phyloP scores from a whole-genome alignment of 2,113 vertebrate species.

The Balaeniceps rex region DNA sequence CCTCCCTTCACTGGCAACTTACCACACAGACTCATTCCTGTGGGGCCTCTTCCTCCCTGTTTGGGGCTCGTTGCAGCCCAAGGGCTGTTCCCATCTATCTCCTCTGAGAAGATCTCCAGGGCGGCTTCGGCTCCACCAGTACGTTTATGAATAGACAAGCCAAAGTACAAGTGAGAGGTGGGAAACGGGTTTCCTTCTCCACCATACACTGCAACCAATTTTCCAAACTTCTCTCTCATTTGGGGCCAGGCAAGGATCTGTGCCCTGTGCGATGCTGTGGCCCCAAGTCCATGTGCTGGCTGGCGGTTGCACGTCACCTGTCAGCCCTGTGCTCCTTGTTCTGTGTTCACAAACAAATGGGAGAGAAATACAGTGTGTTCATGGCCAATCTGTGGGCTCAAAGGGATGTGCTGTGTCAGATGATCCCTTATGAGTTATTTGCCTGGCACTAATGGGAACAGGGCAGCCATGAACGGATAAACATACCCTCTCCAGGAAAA shows the following conservation, averaged over 20 bases:
- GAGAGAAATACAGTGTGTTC: neutral
- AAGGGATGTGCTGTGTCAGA: neutral
- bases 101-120: neutral
- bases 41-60: neutral
- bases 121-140: neutral
- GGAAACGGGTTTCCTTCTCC: neutral
- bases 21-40: neutral
- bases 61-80: neutral
- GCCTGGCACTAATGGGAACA: neutral
- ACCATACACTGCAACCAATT: accelerated
- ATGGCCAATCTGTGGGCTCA: neutral
- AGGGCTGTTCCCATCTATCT: neutral
- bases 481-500: neutral
- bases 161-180: neutral
- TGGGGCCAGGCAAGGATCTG: neutral
- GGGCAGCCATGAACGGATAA: neutral
- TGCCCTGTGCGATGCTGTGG: neutral
- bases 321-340: neutral
- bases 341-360: neutral
- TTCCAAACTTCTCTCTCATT: neutral
- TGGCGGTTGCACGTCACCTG: neutral
- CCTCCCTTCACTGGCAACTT: neutral
- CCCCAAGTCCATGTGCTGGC: neutral
- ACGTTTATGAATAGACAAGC: neutral
- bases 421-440: neutral